A percentile compares a stretch with the other conserved stretches of the same genome.
Conservation (phyloP, 2,113 vertebrate genomes). For the Melospiza melodia region DNA sequence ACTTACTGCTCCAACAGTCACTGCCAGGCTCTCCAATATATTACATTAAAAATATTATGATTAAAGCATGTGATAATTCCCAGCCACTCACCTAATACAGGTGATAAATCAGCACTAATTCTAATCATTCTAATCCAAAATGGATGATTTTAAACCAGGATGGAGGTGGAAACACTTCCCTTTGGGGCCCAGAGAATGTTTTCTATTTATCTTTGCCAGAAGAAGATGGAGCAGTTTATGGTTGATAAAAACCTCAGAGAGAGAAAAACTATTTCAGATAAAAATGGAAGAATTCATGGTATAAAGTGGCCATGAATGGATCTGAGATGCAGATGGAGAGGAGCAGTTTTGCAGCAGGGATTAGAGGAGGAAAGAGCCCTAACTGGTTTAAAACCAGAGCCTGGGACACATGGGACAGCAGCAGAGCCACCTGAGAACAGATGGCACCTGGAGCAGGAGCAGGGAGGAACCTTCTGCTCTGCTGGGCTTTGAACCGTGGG, state of each 20-base stretch:
- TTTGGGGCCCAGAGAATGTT: neutral
- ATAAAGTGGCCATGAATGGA: neutral
- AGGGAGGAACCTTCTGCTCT: neutral
- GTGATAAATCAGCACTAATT: neutral
- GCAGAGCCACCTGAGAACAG: neutral
- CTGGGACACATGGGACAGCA: neutral
- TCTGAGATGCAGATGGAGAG: neutral
- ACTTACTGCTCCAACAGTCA: neutral
- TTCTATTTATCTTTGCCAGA: neutral
- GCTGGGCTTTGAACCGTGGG: neutral
- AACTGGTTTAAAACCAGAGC: neutral
- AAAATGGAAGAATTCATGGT: neutral
- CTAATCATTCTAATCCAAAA: neutral
- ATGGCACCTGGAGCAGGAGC: neutral
- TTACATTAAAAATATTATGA: neutral
- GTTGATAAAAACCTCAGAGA: neutral
- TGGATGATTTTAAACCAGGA: neutral
- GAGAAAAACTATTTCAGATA: neutral
- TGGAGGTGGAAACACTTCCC: neutral
- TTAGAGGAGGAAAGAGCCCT: neutral
- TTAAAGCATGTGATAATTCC: neutral
- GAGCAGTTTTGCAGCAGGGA: neutral
- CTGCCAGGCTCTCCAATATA: neutral
- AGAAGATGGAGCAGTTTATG: neutral
- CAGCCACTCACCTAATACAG: neutral